Conservation (phyloP, 2,113 vertebrate genomes). For the Zapornia atra region DNA sequence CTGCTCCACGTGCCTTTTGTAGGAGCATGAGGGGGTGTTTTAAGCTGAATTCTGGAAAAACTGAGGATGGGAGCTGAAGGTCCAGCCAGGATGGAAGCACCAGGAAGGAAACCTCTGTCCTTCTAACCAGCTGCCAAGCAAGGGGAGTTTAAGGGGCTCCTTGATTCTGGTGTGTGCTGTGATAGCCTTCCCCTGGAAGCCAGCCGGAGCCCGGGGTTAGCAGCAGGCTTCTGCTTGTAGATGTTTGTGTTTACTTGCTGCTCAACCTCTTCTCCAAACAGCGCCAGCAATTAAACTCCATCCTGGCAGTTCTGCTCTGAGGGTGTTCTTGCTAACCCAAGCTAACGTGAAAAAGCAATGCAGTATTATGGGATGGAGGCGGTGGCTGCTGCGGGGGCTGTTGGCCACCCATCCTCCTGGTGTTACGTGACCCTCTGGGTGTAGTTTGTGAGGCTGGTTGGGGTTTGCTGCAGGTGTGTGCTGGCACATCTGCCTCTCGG, state of each 20-base stretch:
- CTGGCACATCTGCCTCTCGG: not conserved
- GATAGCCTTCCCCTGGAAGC: not conserved
- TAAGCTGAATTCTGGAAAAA: not conserved
- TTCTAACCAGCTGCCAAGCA: not conserved
- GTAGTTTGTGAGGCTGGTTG: not conserved
- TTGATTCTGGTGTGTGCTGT: fast-evolving
- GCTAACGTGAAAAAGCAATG: not conserved
- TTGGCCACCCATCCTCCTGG: fast-evolving
- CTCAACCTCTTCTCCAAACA: not conserved
- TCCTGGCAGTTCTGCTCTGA: not conserved
- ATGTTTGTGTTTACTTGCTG: not conserved
- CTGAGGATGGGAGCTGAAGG: fast-evolving
- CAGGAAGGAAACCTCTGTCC: not conserved
- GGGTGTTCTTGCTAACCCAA: not conserved
- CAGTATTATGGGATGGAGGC: not conserved
- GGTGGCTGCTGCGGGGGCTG: not conserved
- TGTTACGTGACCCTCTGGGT: not conserved
- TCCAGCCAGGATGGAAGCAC: not conserved
- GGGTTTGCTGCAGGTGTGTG: not conserved
- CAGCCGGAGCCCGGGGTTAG: not conserved
- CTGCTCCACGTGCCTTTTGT: fast-evolving
- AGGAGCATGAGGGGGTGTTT: fast-evolving
- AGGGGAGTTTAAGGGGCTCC: not conserved
- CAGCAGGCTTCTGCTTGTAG: fast-evolving
- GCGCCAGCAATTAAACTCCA: not conserved